A percentile compares a stretch with the other conserved stretches of the same genome.
Evolutionary conservation across 2,113 vertebrate species (phyloP).

Genomic region (Mobula birostris): DNA sequence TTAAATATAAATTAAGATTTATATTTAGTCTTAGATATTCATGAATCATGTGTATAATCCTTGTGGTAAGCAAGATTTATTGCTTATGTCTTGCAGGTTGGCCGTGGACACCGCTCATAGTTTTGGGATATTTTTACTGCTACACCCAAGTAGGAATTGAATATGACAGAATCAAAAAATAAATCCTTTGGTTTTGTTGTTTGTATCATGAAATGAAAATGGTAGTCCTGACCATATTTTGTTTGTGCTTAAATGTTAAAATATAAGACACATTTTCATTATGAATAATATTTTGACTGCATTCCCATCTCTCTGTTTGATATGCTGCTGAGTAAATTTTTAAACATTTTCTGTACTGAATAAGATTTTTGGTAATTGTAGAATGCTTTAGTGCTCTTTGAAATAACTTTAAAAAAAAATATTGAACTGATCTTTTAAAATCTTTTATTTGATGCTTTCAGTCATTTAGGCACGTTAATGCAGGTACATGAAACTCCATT

Average conservation of each 20-base stretch:
- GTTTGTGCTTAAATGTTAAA: background rate
- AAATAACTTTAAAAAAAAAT: background rate
- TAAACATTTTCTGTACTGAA: background rate
- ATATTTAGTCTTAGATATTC: background rate
- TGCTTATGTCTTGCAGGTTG: slow-evolving; percentile 55
- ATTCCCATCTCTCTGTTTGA: background rate
- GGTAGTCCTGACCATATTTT: background rate
- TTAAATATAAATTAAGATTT: background rate
- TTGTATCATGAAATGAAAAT: background rate
- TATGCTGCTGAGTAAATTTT: background rate
- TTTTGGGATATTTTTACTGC: slow-evolving; percentile 64
- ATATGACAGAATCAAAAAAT: slow-evolving; percentile 49
- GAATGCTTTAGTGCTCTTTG: background rate
- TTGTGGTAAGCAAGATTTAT: background rate
- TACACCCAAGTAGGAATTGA: slow-evolving; percentile 64
- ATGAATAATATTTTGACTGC: background rate
- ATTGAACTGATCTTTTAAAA: background rate
- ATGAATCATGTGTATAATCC: background rate
- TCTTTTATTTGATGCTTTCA: background rate
- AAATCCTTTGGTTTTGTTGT: background rate
- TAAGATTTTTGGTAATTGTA: background rate
- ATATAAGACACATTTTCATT: background rate
- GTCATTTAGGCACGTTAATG: background rate
- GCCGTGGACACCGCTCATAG: slow-evolving; percentile 60
- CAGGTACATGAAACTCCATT: background rate